A percentile compares a stretch with the other conserved stretches of the same genome.
Evolutionary conservation across 2,113 vertebrate species (phyloP).

Genomic region (Parotia lawesii): DNA sequence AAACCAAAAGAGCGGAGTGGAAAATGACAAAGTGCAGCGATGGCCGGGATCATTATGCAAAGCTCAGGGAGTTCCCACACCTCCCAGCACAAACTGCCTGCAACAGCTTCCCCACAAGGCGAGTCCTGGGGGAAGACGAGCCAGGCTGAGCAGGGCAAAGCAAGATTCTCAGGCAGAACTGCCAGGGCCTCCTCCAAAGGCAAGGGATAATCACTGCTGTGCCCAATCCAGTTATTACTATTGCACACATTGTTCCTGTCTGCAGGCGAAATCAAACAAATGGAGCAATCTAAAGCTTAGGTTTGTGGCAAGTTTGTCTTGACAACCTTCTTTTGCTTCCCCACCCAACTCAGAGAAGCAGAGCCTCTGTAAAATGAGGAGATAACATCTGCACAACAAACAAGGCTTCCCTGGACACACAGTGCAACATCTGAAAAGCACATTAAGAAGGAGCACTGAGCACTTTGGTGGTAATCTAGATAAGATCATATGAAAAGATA

Average conservation of each 20-base stretch:
- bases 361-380: neutral
- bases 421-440: neutral
- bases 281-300: neutral
- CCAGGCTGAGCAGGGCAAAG: neutral
- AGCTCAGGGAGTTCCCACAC: neutral
- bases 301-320: neutral
- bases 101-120: neutral
- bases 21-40: neutral
- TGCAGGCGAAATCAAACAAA: neutral
- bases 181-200: neutral
- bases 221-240: neutral
- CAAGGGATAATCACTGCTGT: neutral
- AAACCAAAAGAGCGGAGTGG: neutral
- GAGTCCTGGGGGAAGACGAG: neutral
- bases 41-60: fast-evolving
- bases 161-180: neutral
- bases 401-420: neutral
- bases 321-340: neutral
- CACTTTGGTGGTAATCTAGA: neutral
- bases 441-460: neutral
- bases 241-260: neutral
- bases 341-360: neutral
- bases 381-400: neutral
- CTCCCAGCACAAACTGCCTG: neutral
- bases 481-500: neutral